Evolutionary conservation across 2,888 invertebrate species (phyloP), one percentile per base, ranked within the genome.

Genomic region (Rhogogaster chlorosoma): DNA sequence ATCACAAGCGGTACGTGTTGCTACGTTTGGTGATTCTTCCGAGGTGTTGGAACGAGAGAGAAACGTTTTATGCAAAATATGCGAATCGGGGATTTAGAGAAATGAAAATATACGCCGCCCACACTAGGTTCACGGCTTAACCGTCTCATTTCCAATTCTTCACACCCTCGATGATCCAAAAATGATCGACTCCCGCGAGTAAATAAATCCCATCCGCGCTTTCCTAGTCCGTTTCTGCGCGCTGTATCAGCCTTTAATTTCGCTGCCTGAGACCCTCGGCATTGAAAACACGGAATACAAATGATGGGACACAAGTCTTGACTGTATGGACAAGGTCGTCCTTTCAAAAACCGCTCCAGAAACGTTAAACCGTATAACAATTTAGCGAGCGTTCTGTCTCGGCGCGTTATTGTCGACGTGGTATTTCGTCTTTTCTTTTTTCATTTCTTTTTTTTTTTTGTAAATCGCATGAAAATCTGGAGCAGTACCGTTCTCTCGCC

Each of bases 391-490:
- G 26, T 45, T 64, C 0, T 80, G 83, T 42, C 64, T 22, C 45
- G 80, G 57, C 83, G 67, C 49, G 49, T 83, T 83, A 67, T 61
- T 36, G 83, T 67, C 67, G 42, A 77, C 53, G 32, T 18, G 49
- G 45, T 38, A 38, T 64, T 12, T 29, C 45, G 80, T 61, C 32
- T 77, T 73, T 42, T 26, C 9, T 7, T 3, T 53, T 77, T 73
- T 42, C 15, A 9, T 1, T 53, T 53, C 4, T n/a, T n/a, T 12
- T 67, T 15, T 29, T 77, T 78, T 61, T 84, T 15, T 1, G n/a
- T 12, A 90, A 92, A 88, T 88, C 86, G 87, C 91, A 89, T 91
- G 89, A 90, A 91, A 90, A 92, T 91, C 89, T 91, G 87, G 91
- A 88, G 89, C 90, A 88, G 87, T 87, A 84, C 86, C 88, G 87